Evolutionary conservation across 2,797 vertebrate genomes (phyloP).

Genomic region (Halcyon badia): DNA sequence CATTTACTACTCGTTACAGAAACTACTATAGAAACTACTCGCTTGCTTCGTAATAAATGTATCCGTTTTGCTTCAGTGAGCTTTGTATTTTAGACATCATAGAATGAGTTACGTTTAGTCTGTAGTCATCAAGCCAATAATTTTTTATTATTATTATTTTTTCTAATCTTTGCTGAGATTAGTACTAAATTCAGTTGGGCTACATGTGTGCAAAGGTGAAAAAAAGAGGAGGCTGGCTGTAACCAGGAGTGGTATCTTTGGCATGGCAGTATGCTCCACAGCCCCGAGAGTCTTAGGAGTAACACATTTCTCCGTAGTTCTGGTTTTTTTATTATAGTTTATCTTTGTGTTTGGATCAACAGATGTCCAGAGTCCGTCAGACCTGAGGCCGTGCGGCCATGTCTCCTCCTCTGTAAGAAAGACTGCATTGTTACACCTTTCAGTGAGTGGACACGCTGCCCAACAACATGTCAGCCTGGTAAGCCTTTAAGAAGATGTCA

Average conservation of each 20-base stretch:
- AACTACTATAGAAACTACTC: not conserved
- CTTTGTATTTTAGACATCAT: not conserved
- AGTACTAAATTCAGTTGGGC: not conserved
- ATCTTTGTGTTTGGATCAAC: not conserved
- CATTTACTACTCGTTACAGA: not conserved
- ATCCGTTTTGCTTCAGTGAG: not conserved
- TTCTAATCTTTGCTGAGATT: not conserved
- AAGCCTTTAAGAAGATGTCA: not conserved
- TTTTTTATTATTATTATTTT: not conserved
- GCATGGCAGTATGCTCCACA: fast-evolving
- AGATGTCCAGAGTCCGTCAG: slow-evolving; percentile 91
- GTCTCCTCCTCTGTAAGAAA: slow-evolving; percentile 89
- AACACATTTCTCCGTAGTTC: not conserved
- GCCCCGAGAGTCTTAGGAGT: not conserved
- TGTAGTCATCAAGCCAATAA: not conserved
- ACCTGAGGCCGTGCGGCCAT: slow-evolving; percentile 84
- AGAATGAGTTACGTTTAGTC: not conserved
- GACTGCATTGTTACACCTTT: slow-evolving; percentile 94
- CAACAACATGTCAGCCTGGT: slow-evolving; percentile 88
- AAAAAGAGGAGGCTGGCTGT: not conserved
- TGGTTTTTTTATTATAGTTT: not conserved
- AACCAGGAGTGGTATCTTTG: not conserved
- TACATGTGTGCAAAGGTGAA: not conserved
- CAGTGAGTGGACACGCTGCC: slow-evolving; percentile 95
- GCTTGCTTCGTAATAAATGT: not conserved